Conservation (phyloP, 2,113 vertebrate genomes). For the Myotis davidii region DNA sequence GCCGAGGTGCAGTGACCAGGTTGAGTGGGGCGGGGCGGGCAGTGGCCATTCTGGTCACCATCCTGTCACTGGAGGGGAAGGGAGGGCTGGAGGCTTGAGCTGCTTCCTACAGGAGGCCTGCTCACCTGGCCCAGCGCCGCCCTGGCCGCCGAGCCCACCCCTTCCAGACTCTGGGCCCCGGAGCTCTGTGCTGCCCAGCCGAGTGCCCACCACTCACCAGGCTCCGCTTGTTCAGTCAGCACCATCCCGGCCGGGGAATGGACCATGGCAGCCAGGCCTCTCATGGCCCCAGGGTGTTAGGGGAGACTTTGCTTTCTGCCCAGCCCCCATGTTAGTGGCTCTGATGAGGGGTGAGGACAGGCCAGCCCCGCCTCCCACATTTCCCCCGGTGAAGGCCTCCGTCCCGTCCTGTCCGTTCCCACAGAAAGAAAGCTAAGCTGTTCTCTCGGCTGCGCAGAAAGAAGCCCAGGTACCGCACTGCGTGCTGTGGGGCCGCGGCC, state of each 20-base stretch:
- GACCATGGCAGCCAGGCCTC: background rate
- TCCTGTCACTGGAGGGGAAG: background rate
- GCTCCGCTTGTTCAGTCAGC: rapidly evolving
- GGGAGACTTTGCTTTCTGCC: background rate
- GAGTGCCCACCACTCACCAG: background rate
- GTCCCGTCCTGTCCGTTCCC: conserved; percentile 79
- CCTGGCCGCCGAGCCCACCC: rapidly evolving
- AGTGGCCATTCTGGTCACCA: background rate
- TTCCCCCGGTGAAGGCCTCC: conserved; percentile 68
- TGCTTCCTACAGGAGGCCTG: background rate
- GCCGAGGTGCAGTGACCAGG: background rate
- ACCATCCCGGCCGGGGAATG: rapidly evolving
- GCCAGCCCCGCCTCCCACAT: background rate
- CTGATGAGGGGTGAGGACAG: background rate
- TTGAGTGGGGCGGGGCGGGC: rapidly evolving
- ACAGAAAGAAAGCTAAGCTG: conserved; percentile 92
- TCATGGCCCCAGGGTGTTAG: background rate
- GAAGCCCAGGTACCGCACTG: conserved; percentile 87
- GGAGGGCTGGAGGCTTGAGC: too few species aligned
- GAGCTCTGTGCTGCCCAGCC: background rate
- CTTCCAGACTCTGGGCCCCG: background rate
- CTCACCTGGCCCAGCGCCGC: too few species aligned
- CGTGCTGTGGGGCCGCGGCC: conserved; percentile 66
- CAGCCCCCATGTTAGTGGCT: too few species aligned
- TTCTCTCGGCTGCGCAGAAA: conserved; percentile 90